Evolutionary conservation across 2,113 vertebrate species (phyloP).

Genomic region (human (Homo sapiens)): GRCh38 chr1:202318501-202319000

Average conservation of each 20-base stretch:
- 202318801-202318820: slow-evolving; percentile 90
- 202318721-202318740: slow-evolving; percentile 92
- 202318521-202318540: slow-evolving; percentile 94
- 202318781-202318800: slow-evolving; percentile 93
- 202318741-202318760: slow-evolving; percentile 93
- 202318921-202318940: slow-evolving; percentile 85
- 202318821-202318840: slow-evolving; percentile 82
- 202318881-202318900: slow-evolving; percentile 95
- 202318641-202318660: slow-evolving; percentile 95
- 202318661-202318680: slow-evolving; percentile 95
- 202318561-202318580: slow-evolving; percentile 93
- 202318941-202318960: slow-evolving; percentile 82
- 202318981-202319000: slow-evolving; percentile 83
- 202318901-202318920: slow-evolving; percentile 90
- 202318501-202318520: slow-evolving; percentile 88
- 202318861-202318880: slow-evolving; percentile 83
- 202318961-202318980: slow-evolving; percentile 71
- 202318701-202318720: slow-evolving; percentile 93
- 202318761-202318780: slow-evolving; percentile 96
- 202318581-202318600: slow-evolving; percentile 90
- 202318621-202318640: slow-evolving; percentile 96
- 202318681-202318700: slow-evolving; percentile 92
- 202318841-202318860: slow-evolving; percentile 78
- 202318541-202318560: slow-evolving; percentile 92
- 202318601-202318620: slow-evolving; percentile 95